phyloP scores from a whole-genome alignment of 1,140 invertebrate genomes.

The Drosophila tristis region DNA sequence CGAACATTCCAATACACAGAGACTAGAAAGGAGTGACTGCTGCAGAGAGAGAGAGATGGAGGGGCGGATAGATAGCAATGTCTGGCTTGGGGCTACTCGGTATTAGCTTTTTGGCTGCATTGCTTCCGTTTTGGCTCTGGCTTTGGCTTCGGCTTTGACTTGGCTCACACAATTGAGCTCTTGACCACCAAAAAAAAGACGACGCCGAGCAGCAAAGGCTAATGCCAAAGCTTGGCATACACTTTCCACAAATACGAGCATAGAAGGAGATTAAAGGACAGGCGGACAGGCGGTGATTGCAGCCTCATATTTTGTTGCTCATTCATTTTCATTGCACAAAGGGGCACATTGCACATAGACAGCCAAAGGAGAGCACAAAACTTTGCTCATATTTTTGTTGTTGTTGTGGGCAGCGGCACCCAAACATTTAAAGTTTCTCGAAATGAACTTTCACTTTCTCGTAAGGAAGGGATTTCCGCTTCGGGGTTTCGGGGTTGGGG shows the following conservation, averaged over 20 bases:
- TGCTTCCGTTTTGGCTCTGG: constrained; percentile 33
- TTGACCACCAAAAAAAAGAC: too few relatives aligned
- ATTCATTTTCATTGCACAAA: neutral
- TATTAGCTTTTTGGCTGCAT: constrained; percentile 17
- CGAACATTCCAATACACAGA: constrained; percentile 54
- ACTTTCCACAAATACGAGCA: too few relatives aligned
- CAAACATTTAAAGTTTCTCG: constrained; percentile 35
- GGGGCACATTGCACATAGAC: neutral
- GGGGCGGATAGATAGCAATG: constrained; percentile 2
- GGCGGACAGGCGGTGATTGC: too few relatives aligned
- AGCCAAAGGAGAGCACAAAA: constrained; percentile 26
- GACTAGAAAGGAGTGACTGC: too few relatives aligned
- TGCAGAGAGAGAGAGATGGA: too few relatives aligned
- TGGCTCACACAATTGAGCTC: too few relatives aligned
- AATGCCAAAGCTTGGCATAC: too few relatives aligned
- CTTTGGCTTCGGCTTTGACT: neutral
- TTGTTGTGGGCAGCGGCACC: neutral
- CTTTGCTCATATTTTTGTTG: constrained; percentile 60
- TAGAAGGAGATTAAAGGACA: too few relatives aligned
- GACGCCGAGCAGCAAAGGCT: too few relatives aligned
- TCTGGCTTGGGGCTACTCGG: neutral
- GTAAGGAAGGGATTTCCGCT: neutral
- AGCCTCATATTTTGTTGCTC: too few relatives aligned
- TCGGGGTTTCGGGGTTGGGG: too few relatives aligned
- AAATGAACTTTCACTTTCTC: constrained; percentile 66